Evolutionary conservation across 1,140 invertebrate genomes (phyloP).

Genomic region (Araneus ventricosus): DNA sequence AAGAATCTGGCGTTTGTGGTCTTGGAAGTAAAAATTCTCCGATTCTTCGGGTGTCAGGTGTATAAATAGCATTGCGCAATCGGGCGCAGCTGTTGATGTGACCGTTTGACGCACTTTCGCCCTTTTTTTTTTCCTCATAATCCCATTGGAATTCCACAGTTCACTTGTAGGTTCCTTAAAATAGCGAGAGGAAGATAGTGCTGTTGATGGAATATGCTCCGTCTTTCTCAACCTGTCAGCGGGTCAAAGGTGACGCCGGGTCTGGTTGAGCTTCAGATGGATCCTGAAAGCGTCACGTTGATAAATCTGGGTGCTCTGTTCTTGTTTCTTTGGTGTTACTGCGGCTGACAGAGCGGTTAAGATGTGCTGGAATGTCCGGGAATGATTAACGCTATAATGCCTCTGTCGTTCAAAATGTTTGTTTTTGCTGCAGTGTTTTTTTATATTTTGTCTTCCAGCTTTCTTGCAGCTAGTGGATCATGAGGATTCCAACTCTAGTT

Average conservation of each 20-base stretch:
- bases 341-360: neutral
- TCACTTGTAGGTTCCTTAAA: neutral
- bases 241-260: neutral
- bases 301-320: neutral
- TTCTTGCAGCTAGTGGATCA: no score
- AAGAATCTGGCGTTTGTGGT: neutral
- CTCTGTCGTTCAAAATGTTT: neutral
- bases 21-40: neutral
- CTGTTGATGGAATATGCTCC: neutral
- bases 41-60: neutral
- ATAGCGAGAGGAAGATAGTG: neutral
- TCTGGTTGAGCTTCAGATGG: neutral
- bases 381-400: neutral
- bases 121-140: neutral
- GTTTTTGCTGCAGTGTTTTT: neutral
- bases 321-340: neutral
- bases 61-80: slow-evolving; percentile 14
- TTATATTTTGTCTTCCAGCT: no score
- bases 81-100: slow-evolving; percentile 19
- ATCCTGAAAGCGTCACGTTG: neutral
- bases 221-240: slow-evolving; percentile 1
- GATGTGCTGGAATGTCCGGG: neutral
- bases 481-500: no score
- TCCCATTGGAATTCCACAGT: neutral
- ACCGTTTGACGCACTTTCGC: slow-evolving; percentile 6